These are phyloP conservation scores for Camponotus fellah DNA, from an alignment of 2,888 invertebrate species.

Conservation along the genomic window DNA sequence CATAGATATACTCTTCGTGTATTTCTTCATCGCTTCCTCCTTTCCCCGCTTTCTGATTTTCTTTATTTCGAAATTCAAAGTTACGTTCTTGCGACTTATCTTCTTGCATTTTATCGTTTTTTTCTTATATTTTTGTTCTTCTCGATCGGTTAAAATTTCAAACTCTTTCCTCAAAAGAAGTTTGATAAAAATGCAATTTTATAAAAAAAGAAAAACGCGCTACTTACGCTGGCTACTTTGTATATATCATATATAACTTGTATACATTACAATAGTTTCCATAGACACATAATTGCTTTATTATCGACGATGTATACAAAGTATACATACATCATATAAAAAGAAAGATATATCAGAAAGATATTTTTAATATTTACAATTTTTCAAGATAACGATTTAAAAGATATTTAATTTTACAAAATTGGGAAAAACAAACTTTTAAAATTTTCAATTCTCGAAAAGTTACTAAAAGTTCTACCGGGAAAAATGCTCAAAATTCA, in stretches of 20 bases:
- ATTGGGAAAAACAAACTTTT: neutral
- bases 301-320: neutral
- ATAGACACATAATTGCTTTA: neutral
- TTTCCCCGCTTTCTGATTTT: neutral
- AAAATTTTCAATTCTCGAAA: no score
- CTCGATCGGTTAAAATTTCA: neutral
- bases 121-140: neutral
- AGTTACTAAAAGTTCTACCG: no score
- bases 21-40: neutral
- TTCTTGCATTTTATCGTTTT: constrained; percentile 14
- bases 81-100: neutral
- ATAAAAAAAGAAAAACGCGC: neutral
- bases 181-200: neutral
- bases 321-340: neutral
- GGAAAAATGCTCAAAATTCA: no score
- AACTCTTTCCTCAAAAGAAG: neutral
- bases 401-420: neutral
- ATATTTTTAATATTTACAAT: neutral
- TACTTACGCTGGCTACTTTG: neutral
- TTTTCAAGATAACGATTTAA: neutral
- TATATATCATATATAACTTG: neutral
- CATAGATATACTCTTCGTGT: neutral
- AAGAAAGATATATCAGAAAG: no score
- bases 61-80: neutral
- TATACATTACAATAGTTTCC: neutral